Evolutionary conservation across 2,797 vertebrate species (phyloP), one percentile per base, ranked within the genome.

Genomic region (Amblyraja radiata): DNA sequence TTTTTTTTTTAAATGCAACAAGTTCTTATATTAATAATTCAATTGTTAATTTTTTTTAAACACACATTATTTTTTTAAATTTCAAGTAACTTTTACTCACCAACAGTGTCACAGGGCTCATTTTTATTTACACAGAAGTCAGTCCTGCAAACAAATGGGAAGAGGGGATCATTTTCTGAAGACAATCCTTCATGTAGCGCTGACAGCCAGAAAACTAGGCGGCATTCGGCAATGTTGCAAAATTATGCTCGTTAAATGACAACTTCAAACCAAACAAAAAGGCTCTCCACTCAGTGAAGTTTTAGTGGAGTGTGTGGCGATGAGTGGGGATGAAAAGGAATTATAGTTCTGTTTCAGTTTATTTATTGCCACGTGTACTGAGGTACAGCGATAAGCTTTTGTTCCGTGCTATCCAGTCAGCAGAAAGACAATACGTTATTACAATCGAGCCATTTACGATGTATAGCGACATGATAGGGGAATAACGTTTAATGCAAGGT

Each of bases 41-140:
- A 71, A 10, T 9, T 74, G 21, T 77, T 77, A 81, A 61, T 39
- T 46, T 78, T 28, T 77, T 68, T 68, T 68, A 83, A 25, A 39
- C 9, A 28, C 14, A 46, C 0, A 83, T 63, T 11, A 61, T 54
- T 21, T 63, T 21, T 63, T 93, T 65, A n/a, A 3, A n/a, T 80
- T 93, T 86, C 74, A 74, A 86, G 25, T 7, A 93, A 65, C 61
- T 86, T 65, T 79, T 94, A 98, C 99, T 99, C 96, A 99, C 99
- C 98, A 81, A 99, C 99, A n/a, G 99, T 99, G 94, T 99, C 99
- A 94, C 99, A 99, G 0, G 99, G 99, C 93, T 99, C 98, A 5
- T 99, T 97, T 96, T 99, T 99, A 96, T 99, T 98, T 93, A 99
- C 99, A 92, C 99, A 99, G 97, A 99, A 99, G 96, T 99, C 98